Evolutionary conservation across 2,888 invertebrate genomes (phyloP).

Genomic region (Lasius platythorax): DNA sequence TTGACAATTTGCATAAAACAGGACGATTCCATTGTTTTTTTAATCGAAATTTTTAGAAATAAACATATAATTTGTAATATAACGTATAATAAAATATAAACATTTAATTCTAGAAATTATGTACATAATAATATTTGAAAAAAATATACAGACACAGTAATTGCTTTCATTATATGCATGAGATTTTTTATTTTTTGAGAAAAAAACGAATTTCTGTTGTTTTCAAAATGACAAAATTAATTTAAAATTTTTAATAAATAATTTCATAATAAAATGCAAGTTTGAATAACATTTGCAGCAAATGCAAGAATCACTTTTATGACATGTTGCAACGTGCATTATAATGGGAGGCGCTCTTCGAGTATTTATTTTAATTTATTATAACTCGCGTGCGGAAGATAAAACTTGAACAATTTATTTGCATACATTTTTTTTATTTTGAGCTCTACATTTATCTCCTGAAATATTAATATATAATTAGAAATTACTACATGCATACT

Average conservation of each 20-base stretch:
- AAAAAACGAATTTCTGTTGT: background rate
- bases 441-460: background rate
- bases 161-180: background rate
- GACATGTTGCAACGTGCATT: background rate
- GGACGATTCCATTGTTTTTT: background rate
- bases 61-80: slow-evolving; percentile 1
- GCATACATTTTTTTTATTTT: background rate
- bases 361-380: background rate
- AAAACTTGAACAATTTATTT: background rate
- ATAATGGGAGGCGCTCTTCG: background rate
- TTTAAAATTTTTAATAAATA: background rate
- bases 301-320: background rate
- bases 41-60: background rate
- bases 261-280: background rate
- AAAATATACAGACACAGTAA: background rate
- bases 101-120: background rate
- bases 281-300: background rate
- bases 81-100: background rate
- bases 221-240: background rate
- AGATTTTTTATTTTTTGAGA: background rate
- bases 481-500: background rate
- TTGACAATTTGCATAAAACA: slow-evolving; percentile 16
- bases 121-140: background rate
- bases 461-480: background rate
- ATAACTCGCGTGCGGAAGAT: too few relatives aligned